A percentile compares a stretch with the other conserved stretches of the same genome.
Conservation (phyloP, 92 coral and sea anemone genomes). For the Phenganax marumi region DNA sequence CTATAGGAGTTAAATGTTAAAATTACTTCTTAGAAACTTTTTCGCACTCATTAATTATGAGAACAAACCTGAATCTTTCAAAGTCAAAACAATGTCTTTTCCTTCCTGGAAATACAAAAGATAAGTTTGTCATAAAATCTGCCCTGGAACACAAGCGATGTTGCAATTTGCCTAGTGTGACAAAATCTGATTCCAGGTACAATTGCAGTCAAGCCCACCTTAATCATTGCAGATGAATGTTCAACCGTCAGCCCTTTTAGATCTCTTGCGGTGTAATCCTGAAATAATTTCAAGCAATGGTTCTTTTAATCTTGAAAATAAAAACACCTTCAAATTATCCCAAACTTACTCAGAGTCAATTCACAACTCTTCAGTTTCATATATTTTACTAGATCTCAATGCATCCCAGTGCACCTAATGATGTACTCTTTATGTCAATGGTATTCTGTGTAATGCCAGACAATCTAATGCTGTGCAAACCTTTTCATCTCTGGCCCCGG, state of each 20-base stretch:
- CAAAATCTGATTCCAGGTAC: neutral
- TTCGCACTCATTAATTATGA: neutral
- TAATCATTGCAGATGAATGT: slow-evolving; percentile 69
- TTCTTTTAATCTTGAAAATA: neutral
- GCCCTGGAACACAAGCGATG: too few species aligned
- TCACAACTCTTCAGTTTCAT: too few species aligned
- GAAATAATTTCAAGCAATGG: neutral
- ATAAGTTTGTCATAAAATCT: neutral
- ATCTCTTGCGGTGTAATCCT: slow-evolving; percentile 70
- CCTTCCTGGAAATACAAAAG: slow-evolving; percentile 68
- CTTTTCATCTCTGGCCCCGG: too few species aligned
- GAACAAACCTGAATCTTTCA: slow-evolving; percentile 80
- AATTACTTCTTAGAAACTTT: neutral
- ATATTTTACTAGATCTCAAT: too few species aligned
- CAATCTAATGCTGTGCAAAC: too few species aligned
- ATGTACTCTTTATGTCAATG: too few species aligned
- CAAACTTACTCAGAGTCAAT: too few species aligned
- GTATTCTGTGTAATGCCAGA: too few species aligned
- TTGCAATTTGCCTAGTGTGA: neutral
- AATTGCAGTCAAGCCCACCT: slow-evolving; percentile 32
- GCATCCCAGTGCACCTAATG: too few species aligned
- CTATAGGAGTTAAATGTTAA: neutral
- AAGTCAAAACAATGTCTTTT: slow-evolving; percentile 70
- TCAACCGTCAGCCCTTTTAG: slow-evolving; percentile 86
- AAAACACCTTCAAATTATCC: too few species aligned